phyloP scores from a whole-genome alignment of 2,797 vertebrate species.

The Hylomyscus alleni region DNA sequence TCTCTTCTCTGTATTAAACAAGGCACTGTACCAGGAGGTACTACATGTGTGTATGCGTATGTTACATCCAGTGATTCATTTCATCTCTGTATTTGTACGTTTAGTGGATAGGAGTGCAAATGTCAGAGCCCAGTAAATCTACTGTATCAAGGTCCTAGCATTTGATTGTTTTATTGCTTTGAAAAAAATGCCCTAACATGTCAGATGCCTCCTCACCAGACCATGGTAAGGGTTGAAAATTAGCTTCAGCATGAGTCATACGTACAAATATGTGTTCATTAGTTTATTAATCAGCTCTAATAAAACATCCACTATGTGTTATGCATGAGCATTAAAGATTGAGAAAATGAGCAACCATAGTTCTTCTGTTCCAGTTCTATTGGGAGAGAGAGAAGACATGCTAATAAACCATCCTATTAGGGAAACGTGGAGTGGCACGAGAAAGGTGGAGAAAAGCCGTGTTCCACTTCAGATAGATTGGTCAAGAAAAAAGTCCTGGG shows the following conservation, averaged over 20 bases:
- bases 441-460: neutral
- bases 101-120: neutral
- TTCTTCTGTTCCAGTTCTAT: neutral
- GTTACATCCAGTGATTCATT: fast-evolving
- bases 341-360: fast-evolving
- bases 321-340: neutral
- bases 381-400: neutral
- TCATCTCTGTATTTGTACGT: neutral
- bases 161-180: neutral
- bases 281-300: neutral
- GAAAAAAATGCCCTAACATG: neutral
- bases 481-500: neutral
- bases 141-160: fast-evolving
- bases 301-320: neutral
- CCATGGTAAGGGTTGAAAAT: neutral
- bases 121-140: too few relatives aligned
- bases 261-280: too few relatives aligned
- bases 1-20: neutral
- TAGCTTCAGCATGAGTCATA: neutral
- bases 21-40: neutral
- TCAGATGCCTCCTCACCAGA: neutral
- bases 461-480: neutral
- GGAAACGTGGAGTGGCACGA: fast-evolving
- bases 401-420: neutral
- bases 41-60: neutral